phyloP scores from a whole-genome alignment of 2,797 vertebrate genomes.

The Crenuchus spilurus region DNA sequence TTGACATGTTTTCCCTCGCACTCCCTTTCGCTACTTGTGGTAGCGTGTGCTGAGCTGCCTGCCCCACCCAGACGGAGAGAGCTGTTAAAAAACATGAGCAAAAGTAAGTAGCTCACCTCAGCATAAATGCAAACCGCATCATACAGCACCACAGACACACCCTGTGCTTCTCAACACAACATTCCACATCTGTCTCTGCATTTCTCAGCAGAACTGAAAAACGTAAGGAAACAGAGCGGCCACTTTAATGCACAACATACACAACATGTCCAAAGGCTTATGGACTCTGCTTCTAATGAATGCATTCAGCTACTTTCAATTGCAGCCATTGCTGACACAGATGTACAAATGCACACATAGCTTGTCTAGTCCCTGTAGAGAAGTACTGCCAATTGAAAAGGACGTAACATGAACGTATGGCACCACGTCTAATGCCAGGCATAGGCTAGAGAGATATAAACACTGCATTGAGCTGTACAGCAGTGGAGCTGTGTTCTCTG shows the following conservation, averaged over 20 bases:
- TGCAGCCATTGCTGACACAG: too few species aligned
- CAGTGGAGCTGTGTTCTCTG: too few species aligned
- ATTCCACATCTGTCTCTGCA: not conserved
- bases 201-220: not conserved
- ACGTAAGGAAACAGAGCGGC: not conserved
- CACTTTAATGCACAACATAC: not conserved
- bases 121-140: not conserved
- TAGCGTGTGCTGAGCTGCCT: constrained; percentile 45
- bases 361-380: too few species aligned
- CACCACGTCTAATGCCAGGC: too few species aligned
- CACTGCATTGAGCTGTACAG: too few species aligned
- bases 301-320: too few species aligned
- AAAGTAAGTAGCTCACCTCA: constrained; percentile 8
- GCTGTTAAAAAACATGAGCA: constrained; percentile 40
- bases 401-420: too few species aligned
- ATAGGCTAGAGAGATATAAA: too few species aligned
- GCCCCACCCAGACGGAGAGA: constrained; percentile 36
- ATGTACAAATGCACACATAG: too few species aligned
- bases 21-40: constrained; percentile 37
- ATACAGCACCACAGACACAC: constrained; percentile 28
- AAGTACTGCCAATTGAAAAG: too few species aligned
- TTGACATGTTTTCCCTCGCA: not conserved
- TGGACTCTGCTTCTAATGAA: too few species aligned
- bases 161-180: constrained; percentile 23
- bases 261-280: too few species aligned